Percentiles rank a stretch among this genome's conserved stretches.
phyloP scores from a whole-genome alignment of 2,888 invertebrate species.

The Spialia ferax region DNA sequence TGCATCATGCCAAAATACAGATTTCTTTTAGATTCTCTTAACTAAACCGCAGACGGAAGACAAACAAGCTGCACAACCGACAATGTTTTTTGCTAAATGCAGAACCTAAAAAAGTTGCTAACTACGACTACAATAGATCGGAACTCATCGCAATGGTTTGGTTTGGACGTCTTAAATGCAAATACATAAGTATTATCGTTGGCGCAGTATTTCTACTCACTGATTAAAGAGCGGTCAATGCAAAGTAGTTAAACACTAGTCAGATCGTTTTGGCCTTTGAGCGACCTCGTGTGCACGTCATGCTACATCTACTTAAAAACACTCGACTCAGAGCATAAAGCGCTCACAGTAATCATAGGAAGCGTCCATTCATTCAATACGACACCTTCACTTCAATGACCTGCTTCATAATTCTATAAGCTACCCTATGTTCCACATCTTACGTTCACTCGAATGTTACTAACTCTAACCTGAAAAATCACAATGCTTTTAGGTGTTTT shows the following conservation, averaged over 20 bases:
- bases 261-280: constrained; percentile 49
- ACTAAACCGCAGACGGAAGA: no score
- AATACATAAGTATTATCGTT: background rate
- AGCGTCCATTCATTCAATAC: constrained; percentile 31
- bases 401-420: constrained; percentile 12
- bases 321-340: constrained; percentile 37
- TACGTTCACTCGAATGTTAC: constrained; percentile 37
- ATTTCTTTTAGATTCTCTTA: no score
- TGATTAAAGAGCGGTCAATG: constrained; percentile 27
- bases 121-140: no score
- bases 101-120: no score
- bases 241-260: constrained; percentile 18
- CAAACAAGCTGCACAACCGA: no score
- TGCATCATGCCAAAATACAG: no score
- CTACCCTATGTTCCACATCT: constrained; percentile 1
- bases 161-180: no score
- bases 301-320: constrained; percentile 44
- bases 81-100: no score
- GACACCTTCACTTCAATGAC: constrained; percentile 35
- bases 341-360: constrained; percentile 46
- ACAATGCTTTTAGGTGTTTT: constrained; percentile 38
- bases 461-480: constrained; percentile 26
- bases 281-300: constrained; percentile 52
- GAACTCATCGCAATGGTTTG: no score
- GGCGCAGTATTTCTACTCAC: background rate